Base-by-base conservation (phyloP, 2,113 vertebrate genomes). In the Antechinus flavipes region DNA sequence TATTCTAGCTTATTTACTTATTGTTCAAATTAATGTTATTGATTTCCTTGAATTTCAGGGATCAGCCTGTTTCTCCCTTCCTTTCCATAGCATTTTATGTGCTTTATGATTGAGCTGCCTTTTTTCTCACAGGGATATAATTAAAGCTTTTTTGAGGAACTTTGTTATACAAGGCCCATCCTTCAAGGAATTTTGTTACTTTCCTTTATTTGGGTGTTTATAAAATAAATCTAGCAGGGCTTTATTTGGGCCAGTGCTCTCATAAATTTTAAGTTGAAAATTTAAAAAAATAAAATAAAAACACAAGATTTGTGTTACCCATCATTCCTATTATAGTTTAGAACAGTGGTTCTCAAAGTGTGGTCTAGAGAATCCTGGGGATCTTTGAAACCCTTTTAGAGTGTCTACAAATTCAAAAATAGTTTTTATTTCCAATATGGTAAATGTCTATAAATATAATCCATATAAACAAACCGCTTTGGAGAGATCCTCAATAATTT, bases 301-400 rank as follows among this genome's bases (percentile, higher is more conserved):
- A 61, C 58, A 30, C 25, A 61, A 61, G 2, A 61, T 30, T 61
- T 61, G 58, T 12, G 58, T 61, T 30, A 61, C 9, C 11, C 58
- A 7, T 96, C 94, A 94, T 96, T 95, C 97, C 90, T 35, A 96
- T 91, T 93, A 54, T 97, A 90, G 94, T 95, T 0, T 89, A 47
- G 47, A 47, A 47, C 47, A 47, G 47, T 47, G 47, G 47, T 47
- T 47, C 47, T 47, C 47, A 47, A 47, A 47, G 47, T 47, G 4
- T 47, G 47, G 47, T 47, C 47, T 47, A 47, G 47, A 47, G 47
- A 47, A 47, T 47, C 47, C 47, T 47, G 47, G 47, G 47, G 47
- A 47, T 47, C 47, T 47, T 4, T 47, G 47, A 47, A 47, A 47
- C 47, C 2, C 47, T 47, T 47, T 47, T 47, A 47, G 47, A 47